Base-by-base conservation (phyloP, 2,113 vertebrate species). In the Irena cyanogastra region DNA sequence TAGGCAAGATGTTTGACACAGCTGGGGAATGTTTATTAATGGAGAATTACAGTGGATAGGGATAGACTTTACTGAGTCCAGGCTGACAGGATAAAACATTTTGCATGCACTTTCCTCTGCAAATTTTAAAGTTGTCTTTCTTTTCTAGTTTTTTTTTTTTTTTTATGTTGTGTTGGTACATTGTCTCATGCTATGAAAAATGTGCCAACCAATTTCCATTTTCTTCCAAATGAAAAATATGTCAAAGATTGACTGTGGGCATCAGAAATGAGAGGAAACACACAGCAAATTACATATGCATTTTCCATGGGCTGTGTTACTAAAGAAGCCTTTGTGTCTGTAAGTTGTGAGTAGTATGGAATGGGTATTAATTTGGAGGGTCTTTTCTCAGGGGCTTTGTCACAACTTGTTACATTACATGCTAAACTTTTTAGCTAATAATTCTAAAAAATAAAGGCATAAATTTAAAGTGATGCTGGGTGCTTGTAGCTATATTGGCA, bases 211-310 rank as follows among this genome's bases (percentile, higher is more conserved):
- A 42, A 47, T 69, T 95, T 26, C 64, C 26, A 10, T 77, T 87
- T 72, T 91, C 27, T 81, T 87, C 63, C 68, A 57, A 65, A 53
- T 35, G 35, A 82, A 84, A 87, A 84, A 35, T 42, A n/a, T 28
- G 24, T 74, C 16, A 63, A n/a, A 53, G 37, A 53, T 84, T 72
- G 93, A 54, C 19, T 59, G 27, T 81, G 39, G 27, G 6, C n/a
- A 69, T 63, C 20, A 82, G 72, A 94, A 95, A 87, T 57, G 60
- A 78, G 63, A 76, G 47, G 42, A 84, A 78, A 22, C 15, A n/a
- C 75, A 59, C 35, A 76, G 49, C 53, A 86, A 52, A 72, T 89
- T 64, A 37, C 20, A 12, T 4, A 13, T 75, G 52, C 6, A 3
- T 83, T 95, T 92, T 72, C 63, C 54, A 19, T 64, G 41, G 66